A percentile compares a stretch with the other conserved stretches of the same genome.
Conservation (phyloP, 2,797 vertebrate genomes). For the Peromyscus eremicus region DNA sequence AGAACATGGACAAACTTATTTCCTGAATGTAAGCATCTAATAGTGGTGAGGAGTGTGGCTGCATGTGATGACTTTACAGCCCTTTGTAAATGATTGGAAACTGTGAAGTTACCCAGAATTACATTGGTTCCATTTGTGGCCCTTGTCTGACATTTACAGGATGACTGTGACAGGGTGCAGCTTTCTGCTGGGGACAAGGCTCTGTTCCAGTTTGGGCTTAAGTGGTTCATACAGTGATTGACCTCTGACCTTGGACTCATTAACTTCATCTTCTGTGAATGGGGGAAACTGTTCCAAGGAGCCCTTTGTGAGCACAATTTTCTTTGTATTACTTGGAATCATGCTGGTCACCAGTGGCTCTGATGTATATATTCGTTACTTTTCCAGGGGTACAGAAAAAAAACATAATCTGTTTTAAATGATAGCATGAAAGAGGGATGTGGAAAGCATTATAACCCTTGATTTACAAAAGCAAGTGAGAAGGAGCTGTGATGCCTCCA, state of each 20-base stretch:
- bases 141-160: conserved; percentile 58
- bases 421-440: background rate
- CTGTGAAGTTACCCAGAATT: background rate
- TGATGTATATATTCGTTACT: background rate
- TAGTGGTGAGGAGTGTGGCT: fast-evolving
- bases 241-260: conserved; percentile 67
- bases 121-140: background rate
- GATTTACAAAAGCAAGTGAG: background rate
- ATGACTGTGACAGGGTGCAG: conserved; percentile 44
- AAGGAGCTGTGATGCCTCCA: background rate
- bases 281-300: conserved; percentile 11
- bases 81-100: background rate
- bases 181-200: background rate
- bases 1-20: too few relatives aligned
- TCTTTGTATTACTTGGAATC: conserved; percentile 31
- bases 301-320: conserved; percentile 14
- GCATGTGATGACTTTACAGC: fast-evolving
- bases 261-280: conserved; percentile 56
- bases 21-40: background rate
- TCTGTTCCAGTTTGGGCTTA: background rate
- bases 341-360: background rate
- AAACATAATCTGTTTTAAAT: background rate
- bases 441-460: background rate
- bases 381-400: background rate
- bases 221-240: conserved; percentile 59